These are phyloP conservation scores for Aphidius ervi DNA, from an alignment of 1,140 invertebrate species.

Conservation along the genomic window DNA sequence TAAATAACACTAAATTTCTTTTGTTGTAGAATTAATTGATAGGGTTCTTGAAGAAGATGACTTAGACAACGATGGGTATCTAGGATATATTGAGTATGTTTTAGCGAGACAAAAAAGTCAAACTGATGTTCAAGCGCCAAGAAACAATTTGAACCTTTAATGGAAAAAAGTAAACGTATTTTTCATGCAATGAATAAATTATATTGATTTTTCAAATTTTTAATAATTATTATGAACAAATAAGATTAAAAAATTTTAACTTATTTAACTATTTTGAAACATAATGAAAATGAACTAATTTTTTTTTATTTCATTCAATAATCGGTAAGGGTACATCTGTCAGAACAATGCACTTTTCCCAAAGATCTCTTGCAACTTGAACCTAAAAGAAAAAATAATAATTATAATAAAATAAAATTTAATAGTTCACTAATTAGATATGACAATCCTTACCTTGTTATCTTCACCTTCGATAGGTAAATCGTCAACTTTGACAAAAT, in stretches of 20 bases:
- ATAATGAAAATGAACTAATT: not conserved
- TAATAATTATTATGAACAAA: too few relatives aligned
- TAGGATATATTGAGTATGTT: conserved; percentile 77
- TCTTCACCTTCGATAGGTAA: conserved; percentile 63
- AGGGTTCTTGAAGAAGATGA: conserved; percentile 74
- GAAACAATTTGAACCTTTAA: conserved; percentile 21
- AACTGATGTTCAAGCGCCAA: conserved; percentile 19
- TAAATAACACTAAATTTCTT: not conserved
- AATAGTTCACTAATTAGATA: conserved; percentile 14
- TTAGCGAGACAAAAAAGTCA: conserved; percentile 50
- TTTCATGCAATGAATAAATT: too few relatives aligned
- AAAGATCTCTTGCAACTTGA: conserved; percentile 60
- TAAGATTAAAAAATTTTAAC: too few relatives aligned
- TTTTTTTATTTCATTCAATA: conserved; percentile 11
- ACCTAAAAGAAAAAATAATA: conserved; percentile 48
- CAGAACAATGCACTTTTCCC: conserved; percentile 68
- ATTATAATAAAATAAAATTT: conserved; percentile 16
- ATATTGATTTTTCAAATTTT: too few relatives aligned
- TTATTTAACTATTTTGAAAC: too few relatives aligned
- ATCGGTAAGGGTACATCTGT: conserved; percentile 56
- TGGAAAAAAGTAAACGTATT: conserved; percentile 3
- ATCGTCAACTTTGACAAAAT: conserved; percentile 67
- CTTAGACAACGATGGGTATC: conserved; percentile 73
- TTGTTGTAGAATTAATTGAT: conserved; percentile 68
- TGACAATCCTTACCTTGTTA: conserved; percentile 54